Conservation (phyloP, 2,888 invertebrate genomes). For the Imbricaverruca yamaguchii region DNA sequence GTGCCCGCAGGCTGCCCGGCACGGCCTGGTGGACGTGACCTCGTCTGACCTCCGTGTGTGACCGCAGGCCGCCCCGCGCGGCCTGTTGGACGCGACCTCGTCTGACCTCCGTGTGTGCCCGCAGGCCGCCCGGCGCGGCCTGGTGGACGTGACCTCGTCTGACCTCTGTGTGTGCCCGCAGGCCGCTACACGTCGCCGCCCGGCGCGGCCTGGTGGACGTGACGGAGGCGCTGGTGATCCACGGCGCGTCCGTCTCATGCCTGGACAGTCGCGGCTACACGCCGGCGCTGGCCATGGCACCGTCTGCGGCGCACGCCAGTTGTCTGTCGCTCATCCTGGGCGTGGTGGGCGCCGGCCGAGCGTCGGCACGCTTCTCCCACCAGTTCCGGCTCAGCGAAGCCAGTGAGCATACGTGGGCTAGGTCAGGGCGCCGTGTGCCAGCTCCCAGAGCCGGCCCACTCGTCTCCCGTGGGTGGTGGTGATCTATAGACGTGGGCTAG, state of each 20-base stretch:
- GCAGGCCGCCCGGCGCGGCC: too few species aligned
- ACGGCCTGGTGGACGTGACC: conserved; percentile 54
- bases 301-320: conserved; percentile 52
- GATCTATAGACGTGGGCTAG: too few species aligned
- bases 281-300: conserved; percentile 57
- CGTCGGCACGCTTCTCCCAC: background rate
- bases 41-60: background rate
- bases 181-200: conserved; percentile 55
- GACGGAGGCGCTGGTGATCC: conserved; percentile 50
- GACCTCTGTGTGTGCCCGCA: conserved; percentile 36
- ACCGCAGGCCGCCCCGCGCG: conserved; percentile 53
- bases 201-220: conserved; percentile 54
- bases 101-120: too few species aligned
- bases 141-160: too few species aligned
- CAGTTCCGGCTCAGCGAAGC: background rate
- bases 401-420: background rate
- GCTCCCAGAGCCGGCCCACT: too few species aligned
- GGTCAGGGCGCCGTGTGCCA: too few species aligned
- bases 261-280: conserved; percentile 53
- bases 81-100: too few species aligned
- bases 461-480: too few species aligned
- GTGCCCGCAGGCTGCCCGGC: conserved; percentile 50
- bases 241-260: conserved; percentile 52
- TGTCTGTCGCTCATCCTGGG: conserved; percentile 52
- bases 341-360: background rate